Evolutionary conservation across 2,888 invertebrate genomes (phyloP).

Genomic region (Epsilonema sp.): DNA sequence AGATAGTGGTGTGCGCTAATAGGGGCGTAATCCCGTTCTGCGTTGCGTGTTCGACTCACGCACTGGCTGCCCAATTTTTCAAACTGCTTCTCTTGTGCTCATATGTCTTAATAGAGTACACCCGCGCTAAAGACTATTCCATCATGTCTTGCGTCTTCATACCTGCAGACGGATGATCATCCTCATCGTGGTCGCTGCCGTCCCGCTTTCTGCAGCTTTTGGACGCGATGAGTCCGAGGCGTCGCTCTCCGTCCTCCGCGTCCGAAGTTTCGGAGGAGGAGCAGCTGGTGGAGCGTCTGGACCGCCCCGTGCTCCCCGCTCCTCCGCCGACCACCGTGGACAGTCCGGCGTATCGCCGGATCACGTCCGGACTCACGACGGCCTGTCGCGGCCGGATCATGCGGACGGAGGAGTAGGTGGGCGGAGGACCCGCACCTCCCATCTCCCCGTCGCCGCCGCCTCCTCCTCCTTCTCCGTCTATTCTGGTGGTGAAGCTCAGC

Average conservation of each 20-base stretch:
- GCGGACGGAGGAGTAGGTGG: slow-evolving; percentile 16
- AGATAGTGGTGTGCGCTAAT: too few species aligned
- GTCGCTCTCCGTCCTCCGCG: slow-evolving; percentile 49
- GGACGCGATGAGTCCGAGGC: slow-evolving; percentile 22
- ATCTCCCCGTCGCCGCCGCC: slow-evolving; percentile 1
- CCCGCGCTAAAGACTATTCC: too few species aligned
- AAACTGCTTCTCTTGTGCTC: too few species aligned
- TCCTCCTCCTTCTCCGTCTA: slow-evolving; percentile 1
- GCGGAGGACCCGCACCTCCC: not conserved
- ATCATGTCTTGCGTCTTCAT: too few species aligned
- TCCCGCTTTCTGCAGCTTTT: not conserved
- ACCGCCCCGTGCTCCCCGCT: slow-evolving; percentile 16
- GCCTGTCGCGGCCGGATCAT: slow-evolving; percentile 23
- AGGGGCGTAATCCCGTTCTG: too few species aligned
- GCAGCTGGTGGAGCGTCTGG: slow-evolving; percentile 44
- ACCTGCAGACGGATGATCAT: too few species aligned
- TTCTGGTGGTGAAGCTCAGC: not conserved
- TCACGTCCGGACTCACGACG: slow-evolving; percentile 22
- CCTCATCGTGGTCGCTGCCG: slow-evolving; percentile 1
- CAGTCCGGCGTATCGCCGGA: slow-evolving; percentile 16
- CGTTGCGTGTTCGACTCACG: too few species aligned
- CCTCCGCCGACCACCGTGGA: slow-evolving; percentile 11
- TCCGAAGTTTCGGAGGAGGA: slow-evolving; percentile 85
- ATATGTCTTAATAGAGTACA: too few species aligned
- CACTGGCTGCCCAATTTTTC: too few species aligned